Evolutionary conservation across 1,140 invertebrate species (phyloP).

Genomic region (Zaprionus inermis): DNA sequence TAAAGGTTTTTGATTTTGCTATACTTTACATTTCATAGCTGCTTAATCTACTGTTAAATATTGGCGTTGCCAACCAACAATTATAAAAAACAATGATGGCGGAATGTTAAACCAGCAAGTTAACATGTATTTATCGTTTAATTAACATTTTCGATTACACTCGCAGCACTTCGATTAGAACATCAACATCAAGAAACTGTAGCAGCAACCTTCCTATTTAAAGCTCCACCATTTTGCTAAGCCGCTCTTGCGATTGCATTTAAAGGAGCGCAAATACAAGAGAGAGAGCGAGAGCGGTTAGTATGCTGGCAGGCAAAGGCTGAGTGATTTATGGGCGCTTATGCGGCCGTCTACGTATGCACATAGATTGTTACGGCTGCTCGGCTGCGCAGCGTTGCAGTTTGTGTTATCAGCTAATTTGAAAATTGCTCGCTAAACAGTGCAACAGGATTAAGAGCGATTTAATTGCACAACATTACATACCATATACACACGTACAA

Average conservation of each 20-base stretch:
- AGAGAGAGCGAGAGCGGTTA: neutral
- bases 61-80: too few species aligned
- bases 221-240: neutral
- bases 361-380: neutral
- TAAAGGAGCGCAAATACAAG: neutral
- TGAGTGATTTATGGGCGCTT: constrained; percentile 57
- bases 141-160: neutral
- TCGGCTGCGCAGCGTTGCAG: neutral
- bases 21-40: too few species aligned
- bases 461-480: constrained; percentile 45
- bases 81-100: too few species aligned
- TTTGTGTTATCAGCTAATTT: constrained; percentile 53
- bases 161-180: neutral
- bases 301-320: constrained; percentile 15
- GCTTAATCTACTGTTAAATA: too few species aligned
- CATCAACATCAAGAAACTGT: constrained; percentile 28
- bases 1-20: too few species aligned
- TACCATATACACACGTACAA: neutral
- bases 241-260: neutral
- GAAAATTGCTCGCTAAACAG: constrained; percentile 48
- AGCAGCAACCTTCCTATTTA: neutral
- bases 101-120: too few species aligned
- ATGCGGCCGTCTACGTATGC: constrained; percentile 6
- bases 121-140: too few species aligned
- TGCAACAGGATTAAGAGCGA: constrained; percentile 44